Conservation (phyloP, 53 echinoderm and acorn worm genomes). For the Zoroaster sp. region DNA sequence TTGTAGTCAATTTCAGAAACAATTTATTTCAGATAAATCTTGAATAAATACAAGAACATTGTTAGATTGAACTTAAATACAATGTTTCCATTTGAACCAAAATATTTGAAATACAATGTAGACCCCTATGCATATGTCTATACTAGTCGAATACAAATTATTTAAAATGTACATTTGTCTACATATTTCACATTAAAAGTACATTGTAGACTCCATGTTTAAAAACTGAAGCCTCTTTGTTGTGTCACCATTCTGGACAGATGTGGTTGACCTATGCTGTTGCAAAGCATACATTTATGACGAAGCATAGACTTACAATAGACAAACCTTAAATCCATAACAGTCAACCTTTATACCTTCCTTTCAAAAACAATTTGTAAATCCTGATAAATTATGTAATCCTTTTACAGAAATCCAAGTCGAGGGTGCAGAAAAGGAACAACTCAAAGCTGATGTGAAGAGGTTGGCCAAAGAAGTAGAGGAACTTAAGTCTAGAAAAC, state of each 20-base stretch:
- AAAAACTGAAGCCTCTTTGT: neutral
- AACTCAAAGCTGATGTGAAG: neutral
- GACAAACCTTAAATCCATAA: no score
- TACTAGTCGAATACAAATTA: neutral
- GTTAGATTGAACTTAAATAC: neutral
- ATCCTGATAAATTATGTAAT: neutral
- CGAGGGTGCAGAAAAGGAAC: neutral
- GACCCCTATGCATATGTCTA: neutral
- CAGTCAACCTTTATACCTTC: neutral
- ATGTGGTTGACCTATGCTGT: neutral
- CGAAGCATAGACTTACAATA: no score
- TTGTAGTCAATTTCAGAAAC: neutral
- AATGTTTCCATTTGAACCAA: neutral
- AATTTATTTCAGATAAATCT: neutral
- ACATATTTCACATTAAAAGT: neutral
- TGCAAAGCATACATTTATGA: neutral
- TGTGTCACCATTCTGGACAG: neutral
- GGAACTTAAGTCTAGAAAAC: neutral
- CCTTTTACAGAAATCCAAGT: neutral
- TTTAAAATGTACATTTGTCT: neutral
- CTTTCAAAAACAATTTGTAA: neutral
- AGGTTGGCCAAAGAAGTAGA: neutral
- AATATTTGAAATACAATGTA: neutral
- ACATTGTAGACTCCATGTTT: neutral
- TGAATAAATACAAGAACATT: neutral